Percentiles rank a stretch among this genome's conserved stretches.
These are phyloP conservation scores for Anagyrus pseudococci DNA, from an alignment of 2,888 invertebrate species.

Conservation along the genomic window DNA sequence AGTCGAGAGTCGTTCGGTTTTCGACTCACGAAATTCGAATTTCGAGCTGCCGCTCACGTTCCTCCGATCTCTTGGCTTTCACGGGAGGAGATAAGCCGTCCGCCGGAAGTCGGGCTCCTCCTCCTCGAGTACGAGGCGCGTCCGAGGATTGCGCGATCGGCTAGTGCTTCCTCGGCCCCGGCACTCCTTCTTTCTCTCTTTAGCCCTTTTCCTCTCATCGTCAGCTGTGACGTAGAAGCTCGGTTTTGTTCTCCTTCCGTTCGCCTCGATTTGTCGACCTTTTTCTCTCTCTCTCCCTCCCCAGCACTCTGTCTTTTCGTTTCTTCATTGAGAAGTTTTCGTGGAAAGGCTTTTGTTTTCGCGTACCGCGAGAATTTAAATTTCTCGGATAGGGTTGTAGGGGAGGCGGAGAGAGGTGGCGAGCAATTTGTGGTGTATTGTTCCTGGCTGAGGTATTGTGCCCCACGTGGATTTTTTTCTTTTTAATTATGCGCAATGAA, in stretches of 20 bases:
- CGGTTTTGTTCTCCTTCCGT: slow-evolving; percentile 14
- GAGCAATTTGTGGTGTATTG: background rate
- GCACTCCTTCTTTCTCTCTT: slow-evolving; percentile 2
- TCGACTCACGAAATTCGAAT: slow-evolving; percentile 40
- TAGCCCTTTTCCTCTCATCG: slow-evolving; percentile 19
- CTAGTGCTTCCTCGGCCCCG: background rate
- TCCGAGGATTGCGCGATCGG: too few relatives aligned
- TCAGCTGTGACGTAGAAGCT: slow-evolving; percentile 18
- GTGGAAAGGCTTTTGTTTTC: background rate
- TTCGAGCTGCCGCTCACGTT: slow-evolving; percentile 45
- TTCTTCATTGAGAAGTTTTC: background rate
- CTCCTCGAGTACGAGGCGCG: too few relatives aligned
- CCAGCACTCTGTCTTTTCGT: background rate
- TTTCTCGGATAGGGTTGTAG: too few relatives aligned
- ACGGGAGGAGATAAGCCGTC: slow-evolving; percentile 13
- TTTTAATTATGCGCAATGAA: background rate
- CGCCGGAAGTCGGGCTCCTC: slow-evolving; percentile 21
- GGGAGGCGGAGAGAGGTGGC: background rate
- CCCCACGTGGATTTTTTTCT: background rate
- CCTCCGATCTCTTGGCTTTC: slow-evolving; percentile 38
- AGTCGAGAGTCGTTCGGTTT: slow-evolving; percentile 21
- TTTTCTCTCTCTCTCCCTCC: background rate
- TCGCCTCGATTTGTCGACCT: slow-evolving; percentile 1
- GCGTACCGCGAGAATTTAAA: background rate
- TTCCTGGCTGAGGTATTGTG: background rate